phyloP scores from a whole-genome alignment of 1,140 invertebrate genomes.

The Platyscapa corneri region DNA sequence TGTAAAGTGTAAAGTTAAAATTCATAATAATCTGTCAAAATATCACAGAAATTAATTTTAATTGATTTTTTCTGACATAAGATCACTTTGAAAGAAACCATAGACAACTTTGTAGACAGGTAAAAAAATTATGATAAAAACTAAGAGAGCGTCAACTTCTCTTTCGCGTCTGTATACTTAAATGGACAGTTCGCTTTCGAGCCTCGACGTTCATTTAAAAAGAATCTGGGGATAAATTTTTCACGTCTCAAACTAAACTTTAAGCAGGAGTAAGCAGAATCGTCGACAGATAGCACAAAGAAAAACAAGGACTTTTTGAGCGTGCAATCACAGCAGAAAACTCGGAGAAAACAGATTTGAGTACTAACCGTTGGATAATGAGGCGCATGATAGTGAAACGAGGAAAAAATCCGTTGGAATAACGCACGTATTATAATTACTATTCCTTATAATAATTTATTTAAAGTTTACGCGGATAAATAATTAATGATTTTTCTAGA shows the following conservation, averaged over 20 bases:
- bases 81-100: constrained; percentile 15
- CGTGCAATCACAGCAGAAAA: constrained; percentile 25
- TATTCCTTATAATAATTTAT: no score
- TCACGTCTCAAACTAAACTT: constrained; percentile 21
- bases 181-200: constrained; percentile 36
- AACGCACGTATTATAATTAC: no score
- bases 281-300: not conserved
- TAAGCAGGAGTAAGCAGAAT: constrained; percentile 40
- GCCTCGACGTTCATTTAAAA: constrained; percentile 31
- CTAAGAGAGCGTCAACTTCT: constrained; percentile 24
- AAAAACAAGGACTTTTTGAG: constrained; percentile 33
- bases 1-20: no score
- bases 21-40: no score
- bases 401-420: no score
- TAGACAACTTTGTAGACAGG: constrained; percentile 10
- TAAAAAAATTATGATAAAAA: constrained; percentile 18
- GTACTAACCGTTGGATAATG: constrained; percentile 10
- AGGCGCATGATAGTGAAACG: not conserved
- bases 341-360: constrained; percentile 26
- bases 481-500: no score
- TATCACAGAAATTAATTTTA: constrained; percentile 4
- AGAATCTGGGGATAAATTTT: constrained; percentile 32
- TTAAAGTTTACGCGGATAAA: no score
- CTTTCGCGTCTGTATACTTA: constrained; percentile 37
- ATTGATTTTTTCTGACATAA: constrained; percentile 13